These are phyloP conservation scores for Lycophotia porphyrea DNA, from an alignment of 2,888 invertebrate species.

Conservation along the genomic window DNA sequence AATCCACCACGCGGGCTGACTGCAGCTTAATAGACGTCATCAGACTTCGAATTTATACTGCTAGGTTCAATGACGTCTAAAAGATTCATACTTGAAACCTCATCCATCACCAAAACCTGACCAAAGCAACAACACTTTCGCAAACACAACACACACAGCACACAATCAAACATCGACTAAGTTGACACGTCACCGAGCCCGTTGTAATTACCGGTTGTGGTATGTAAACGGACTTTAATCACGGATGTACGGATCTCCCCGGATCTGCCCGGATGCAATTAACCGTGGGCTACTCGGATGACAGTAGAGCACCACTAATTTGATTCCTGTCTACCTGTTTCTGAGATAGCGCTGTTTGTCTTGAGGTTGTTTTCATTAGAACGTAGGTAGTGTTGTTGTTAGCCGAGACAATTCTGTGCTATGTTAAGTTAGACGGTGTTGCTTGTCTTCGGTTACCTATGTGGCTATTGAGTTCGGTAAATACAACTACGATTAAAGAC, in stretches of 20 bases:
- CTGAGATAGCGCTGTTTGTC: slow-evolving; percentile 11
- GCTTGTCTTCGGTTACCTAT: not conserved
- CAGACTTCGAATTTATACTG: not conserved
- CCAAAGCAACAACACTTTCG: not conserved
- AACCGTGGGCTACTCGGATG: slow-evolving; percentile 28
- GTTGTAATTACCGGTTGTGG: slow-evolving; percentile 41
- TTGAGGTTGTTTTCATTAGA: slow-evolving; percentile 25
- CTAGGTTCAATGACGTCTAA: not conserved
- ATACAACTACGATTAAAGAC: not conserved
- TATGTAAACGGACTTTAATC: slow-evolving; percentile 55
- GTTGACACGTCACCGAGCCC: slow-evolving; percentile 31
- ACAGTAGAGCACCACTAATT: slow-evolving; percentile 38
- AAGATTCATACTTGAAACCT: not conserved
- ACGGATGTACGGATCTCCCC: slow-evolving; percentile 38
- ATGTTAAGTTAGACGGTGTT: too few relatives aligned
- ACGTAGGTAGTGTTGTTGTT: slow-evolving; percentile 4
- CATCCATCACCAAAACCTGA: too few relatives aligned
- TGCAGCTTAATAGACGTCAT: not conserved
- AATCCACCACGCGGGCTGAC: not conserved
- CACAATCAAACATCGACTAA: slow-evolving; percentile 11
- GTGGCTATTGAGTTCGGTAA: not conserved
- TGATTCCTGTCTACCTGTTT: slow-evolving; percentile 30
- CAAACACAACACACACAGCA: not conserved
- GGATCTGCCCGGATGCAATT: slow-evolving; percentile 48
- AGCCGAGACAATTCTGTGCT: slow-evolving; percentile 8